Base-by-base conservation (phyloP, 2,888 invertebrate genomes). In the Nephrotoma flavescens region DNA sequence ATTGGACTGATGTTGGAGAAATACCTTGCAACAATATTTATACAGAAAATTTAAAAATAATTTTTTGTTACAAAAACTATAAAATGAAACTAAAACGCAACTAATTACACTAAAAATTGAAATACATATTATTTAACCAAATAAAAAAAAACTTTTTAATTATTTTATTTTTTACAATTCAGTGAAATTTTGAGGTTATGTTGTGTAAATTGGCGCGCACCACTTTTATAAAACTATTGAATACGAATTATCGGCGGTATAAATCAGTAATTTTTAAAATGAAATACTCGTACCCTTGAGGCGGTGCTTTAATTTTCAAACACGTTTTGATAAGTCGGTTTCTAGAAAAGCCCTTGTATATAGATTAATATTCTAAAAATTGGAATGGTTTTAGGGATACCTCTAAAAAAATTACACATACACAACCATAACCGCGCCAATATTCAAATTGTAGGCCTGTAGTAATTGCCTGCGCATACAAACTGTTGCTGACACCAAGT, bases 11-110 rank as follows among this genome's bases (percentile, higher is more conserved):
- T 42, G 42, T 84, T 42, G 84, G 42, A 42, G 41, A 42, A 84
- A 84, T 42, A 84, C 84, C n/a, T 84, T 84, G 41, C n/a, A 42
- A n/a, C 84, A 84, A 84, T 84, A 84, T 84, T 84, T 84, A 84
- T 84, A 84, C 84, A 41, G 42, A 84, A 84, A 84, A 42, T 7
- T 42, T 71, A n/a, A 71, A 31, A 71, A 71, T 0, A 3, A 71
- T 31, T 7, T 31, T 31, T 71, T 71, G 31, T 71, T 71, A 31
- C 71, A 9, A 71, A 71, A 6, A 9, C 31, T 71, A 71, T 31
- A 71, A 71, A 71, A 71, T 31, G 31, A 71, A 71, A 71, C 71
- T 71, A 31, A 71, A 71, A 71, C 71, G 71, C 71, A 71, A 71
- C 71, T 71, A 71, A 71, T 71, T 71, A 71, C 71, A 71, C 7